Percentiles rank a stretch among this genome's conserved stretches.
These are phyloP conservation scores for Stigmatopora nigra DNA, from an alignment of 2,113 vertebrate species.

Conservation along the genomic window DNA sequence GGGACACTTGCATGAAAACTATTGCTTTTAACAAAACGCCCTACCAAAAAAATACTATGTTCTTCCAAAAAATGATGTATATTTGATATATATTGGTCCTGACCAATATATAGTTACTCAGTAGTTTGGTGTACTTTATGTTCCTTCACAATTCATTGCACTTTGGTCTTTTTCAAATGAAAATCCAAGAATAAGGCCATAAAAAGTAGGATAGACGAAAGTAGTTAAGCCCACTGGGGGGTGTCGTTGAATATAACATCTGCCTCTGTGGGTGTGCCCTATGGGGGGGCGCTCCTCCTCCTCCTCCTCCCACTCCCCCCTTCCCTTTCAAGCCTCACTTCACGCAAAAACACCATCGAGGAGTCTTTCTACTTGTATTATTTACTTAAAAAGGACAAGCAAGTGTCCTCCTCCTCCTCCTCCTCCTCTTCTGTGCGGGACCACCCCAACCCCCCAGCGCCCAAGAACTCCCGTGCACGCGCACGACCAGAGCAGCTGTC, in stretches of 20 bases:
- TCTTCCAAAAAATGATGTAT: no score
- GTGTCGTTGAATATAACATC: constrained; percentile 48
- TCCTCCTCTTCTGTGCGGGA: no score
- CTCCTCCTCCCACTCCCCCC: not conserved
- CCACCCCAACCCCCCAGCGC: not conserved
- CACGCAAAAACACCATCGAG: not conserved
- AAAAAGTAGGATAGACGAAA: not conserved
- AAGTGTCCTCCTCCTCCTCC: not conserved
- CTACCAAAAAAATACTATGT: no score
- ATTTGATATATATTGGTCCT: no score
- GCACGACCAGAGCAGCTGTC: constrained; percentile 58
- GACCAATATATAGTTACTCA: no score
- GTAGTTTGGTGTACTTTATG: no score
- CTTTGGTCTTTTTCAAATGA: not conserved
- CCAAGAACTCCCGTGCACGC: constrained; percentile 20
- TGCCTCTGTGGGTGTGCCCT: constrained; percentile 29
- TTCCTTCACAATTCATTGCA: not conserved
- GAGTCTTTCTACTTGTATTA: not conserved
- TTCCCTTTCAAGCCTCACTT: constrained; percentile 1
- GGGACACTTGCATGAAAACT: no score
- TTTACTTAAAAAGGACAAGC: not conserved
- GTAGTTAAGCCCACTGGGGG: constrained; percentile 11
- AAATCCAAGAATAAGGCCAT: not conserved
- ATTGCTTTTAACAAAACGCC: no score
- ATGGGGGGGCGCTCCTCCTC: not conserved